Base-by-base conservation (phyloP, 2,797 vertebrate genomes). In the Tenualosa ilisha region DNA sequence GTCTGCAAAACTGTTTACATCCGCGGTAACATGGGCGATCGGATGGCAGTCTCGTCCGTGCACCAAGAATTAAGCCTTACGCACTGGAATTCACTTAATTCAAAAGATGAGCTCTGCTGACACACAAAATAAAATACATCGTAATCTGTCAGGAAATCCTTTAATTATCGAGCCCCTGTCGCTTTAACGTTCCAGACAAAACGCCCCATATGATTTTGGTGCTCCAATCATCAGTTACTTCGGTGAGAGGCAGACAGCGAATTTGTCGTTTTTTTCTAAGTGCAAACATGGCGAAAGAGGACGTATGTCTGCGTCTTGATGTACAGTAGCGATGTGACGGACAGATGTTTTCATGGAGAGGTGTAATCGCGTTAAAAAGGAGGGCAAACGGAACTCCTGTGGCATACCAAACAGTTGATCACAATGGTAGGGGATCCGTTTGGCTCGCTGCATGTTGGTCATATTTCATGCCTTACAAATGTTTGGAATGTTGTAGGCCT, bases 391-490 rank as follows among this genome's bases (percentile, higher is more conserved):
- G 83, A 87, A 92, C 94, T 93, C 94, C 92, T 89, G 92, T 86
- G 94, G 81, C 92, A 91, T 92, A 88, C 91, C 91, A 88, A 93
- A 88, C 92, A 90, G 90, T 72, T 87, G 92, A 93, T 91, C 94
- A 94, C 91, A 93, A 96, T 96, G 95, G 94, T 96, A 95, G 88
- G 84, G 88, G 83, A 88, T 82, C 46, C 72, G 63, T 68, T 9
- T 9, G 43, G 75, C 65, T 43, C 4, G 86, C 59, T 79, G 26
- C 54, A 79, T 51, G 50, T 85, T 86, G 2, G 51, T 22, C 9
- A 51, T 84, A 54, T 56, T 87, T 82, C 53, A 83, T 87, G 51
- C 40, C 82, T 83, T 88, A 85, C 46, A 83, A 51, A 26, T 85
- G 17, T 59, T 85, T 49, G 46, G 72, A 79, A 59, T 63, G 43